Evolutionary conservation across 2,888 invertebrate species (phyloP), one percentile per base, ranked within the genome.

Genomic region (Danaus chrysippus): DNA sequence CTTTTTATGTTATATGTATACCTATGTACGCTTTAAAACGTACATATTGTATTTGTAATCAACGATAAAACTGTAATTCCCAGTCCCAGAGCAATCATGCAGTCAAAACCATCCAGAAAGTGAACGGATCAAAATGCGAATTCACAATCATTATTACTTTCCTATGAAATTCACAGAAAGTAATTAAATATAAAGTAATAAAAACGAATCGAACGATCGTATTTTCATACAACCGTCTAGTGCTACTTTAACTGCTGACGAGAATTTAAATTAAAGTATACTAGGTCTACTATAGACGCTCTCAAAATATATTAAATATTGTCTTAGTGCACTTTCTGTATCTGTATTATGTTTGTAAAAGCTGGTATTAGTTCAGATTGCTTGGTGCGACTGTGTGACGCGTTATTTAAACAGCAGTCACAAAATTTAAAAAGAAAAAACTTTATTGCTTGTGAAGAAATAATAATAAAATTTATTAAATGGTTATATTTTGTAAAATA

Each of bases 311-410:
- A 34, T 34, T 67, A 64, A 68, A 65, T 69, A 66, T 68, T 62
- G 67, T 68, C 62, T 19, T 41, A 57, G 68, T 61, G 70, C 66
- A 64, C 65, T 70, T 63, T 66, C 68, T 63, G 71, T 70, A 63
- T 59, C 68, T 66, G 61, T 62, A 64, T 49, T 57, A 46, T 69
- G 67, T 72, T 70, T 72, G 67, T 67, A 66, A 61, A 68, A 66
- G 64, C 66, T 64, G 68, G 68, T 71, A 71, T 70, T 69, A 71
- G 70, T 70, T 67, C 60, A 61, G 61, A 56, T 63, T 63, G 61
- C 62, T 56, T 46, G 56, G 57, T 17, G 57, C 53, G 58, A 58
- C 55, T 42, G 23, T 23, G 54, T 15, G 59, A 56, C 56, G 65
- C 67, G 66, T 66, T 63, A 66, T 62, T 66, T 66, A 64, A 46